Evolutionary conservation across 2,113 vertebrate species (phyloP).

Genomic region (Rattus rattus): DNA sequence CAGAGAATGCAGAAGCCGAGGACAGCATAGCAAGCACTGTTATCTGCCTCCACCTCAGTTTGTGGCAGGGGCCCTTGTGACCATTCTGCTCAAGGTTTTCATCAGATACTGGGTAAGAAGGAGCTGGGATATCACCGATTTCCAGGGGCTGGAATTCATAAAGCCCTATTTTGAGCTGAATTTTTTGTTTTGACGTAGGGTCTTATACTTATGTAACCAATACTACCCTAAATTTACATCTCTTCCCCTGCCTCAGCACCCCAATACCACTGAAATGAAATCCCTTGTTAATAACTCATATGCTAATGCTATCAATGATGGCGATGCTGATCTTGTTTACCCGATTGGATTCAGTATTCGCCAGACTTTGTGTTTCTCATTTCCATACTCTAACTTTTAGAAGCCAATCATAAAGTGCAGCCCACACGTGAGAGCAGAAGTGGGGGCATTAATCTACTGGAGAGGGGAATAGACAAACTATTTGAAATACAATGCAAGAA

Average conservation of each 20-base stretch:
- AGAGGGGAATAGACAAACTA: background rate
- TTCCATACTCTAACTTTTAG: background rate
- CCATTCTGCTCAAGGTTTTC: background rate
- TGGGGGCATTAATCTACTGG: background rate
- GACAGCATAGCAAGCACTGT: background rate
- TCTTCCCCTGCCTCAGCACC: too few relatives aligned
- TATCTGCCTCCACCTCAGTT: background rate
- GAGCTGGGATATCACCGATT: background rate
- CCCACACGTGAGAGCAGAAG: background rate
- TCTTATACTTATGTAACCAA: background rate
- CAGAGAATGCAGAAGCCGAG: background rate
- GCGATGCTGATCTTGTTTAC: background rate
- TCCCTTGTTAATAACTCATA: background rate
- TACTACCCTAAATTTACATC: background rate
- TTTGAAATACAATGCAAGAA: background rate
- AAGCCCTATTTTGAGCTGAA: background rate
- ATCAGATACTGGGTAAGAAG: background rate
- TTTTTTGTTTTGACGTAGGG: background rate
- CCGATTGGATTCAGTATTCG: background rate
- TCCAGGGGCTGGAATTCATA: background rate
- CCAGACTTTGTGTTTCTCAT: background rate
- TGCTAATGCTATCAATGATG: background rate
- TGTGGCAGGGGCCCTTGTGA: background rate
- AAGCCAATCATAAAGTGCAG: background rate
- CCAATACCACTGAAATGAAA: background rate